Evolutionary conservation across 2,797 vertebrate genomes (phyloP).

Genomic region (Hybognathus amarus): DNA sequence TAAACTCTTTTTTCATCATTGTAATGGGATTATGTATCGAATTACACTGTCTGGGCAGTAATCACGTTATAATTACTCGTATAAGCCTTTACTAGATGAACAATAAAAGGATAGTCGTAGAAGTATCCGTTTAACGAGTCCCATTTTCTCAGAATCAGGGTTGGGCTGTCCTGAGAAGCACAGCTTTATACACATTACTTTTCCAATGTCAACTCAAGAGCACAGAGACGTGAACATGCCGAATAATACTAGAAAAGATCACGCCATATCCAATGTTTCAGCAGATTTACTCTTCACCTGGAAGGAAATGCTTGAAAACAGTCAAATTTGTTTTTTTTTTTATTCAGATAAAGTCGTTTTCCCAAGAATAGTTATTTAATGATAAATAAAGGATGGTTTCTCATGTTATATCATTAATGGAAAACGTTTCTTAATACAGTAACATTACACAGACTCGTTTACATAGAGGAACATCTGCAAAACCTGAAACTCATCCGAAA

Average conservation of each 20-base stretch:
- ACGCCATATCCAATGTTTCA: background rate
- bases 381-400: background rate
- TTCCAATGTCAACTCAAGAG: constrained; percentile 16
- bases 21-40: background rate
- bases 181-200: background rate
- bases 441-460: background rate
- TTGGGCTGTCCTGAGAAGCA: background rate
- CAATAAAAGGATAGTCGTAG: background rate
- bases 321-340: background rate
- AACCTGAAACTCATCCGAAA: background rate
- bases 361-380: background rate
- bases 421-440: background rate
- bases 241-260: background rate
- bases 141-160: constrained; percentile 3
- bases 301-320: background rate
- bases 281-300: background rate
- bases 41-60: background rate
- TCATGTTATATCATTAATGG: background rate
- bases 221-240: background rate
- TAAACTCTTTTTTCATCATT: background rate
- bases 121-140: background rate
- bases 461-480: background rate
- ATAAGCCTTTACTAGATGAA: background rate
- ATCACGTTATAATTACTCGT: background rate
- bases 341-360: background rate